phyloP scores from a whole-genome alignment of 2,888 invertebrate genomes.

The Drosophila recens region DNA sequence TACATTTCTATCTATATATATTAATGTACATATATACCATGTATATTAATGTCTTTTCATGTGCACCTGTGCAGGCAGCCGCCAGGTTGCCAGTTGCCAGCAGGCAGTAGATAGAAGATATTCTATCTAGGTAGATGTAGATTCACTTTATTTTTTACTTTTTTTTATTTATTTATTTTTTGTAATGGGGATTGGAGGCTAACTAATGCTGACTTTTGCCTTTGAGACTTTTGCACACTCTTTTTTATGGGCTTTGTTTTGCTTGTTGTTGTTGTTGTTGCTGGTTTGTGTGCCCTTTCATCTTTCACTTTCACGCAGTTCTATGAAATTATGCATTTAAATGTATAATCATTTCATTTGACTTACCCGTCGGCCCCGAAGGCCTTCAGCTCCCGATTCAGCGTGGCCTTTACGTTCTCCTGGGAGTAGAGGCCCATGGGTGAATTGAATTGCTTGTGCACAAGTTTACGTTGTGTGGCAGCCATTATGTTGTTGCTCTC shows the following conservation, averaged over 20 bases:
- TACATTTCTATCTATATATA: slow-evolving; percentile 14
- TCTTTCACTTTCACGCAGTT: slow-evolving; percentile 42
- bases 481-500: slow-evolving; percentile 87
- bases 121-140: slow-evolving; percentile 25
- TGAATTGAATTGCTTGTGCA: slow-evolving; percentile 96
- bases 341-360: slow-evolving; percentile 69
- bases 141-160: slow-evolving; percentile 2
- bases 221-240: slow-evolving; percentile 30
- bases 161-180: neutral
- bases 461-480: slow-evolving; percentile 89
- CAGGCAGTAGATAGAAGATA: slow-evolving; percentile 37
- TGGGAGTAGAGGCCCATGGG: slow-evolving; percentile 94
- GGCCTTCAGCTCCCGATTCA: slow-evolving; percentile 91
- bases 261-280: neutral
- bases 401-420: slow-evolving; percentile 91
- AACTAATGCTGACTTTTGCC: slow-evolving; percentile 36
- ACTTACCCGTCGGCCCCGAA: slow-evolving; percentile 93
- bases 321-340: slow-evolving; percentile 77
- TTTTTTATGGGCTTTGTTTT: neutral
- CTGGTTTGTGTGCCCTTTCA: slow-evolving; percentile 37
- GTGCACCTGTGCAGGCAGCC: slow-evolving; percentile 67
- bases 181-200: slow-evolving; percentile 17
- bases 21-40: slow-evolving; percentile 14
- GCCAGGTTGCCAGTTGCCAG: slow-evolving; percentile 14
- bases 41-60: slow-evolving; percentile 59